Evolutionary conservation across 2,888 invertebrate species (phyloP), one percentile per base, ranked within the genome.

Genomic region (Sepioteuthis lessoniana): DNA sequence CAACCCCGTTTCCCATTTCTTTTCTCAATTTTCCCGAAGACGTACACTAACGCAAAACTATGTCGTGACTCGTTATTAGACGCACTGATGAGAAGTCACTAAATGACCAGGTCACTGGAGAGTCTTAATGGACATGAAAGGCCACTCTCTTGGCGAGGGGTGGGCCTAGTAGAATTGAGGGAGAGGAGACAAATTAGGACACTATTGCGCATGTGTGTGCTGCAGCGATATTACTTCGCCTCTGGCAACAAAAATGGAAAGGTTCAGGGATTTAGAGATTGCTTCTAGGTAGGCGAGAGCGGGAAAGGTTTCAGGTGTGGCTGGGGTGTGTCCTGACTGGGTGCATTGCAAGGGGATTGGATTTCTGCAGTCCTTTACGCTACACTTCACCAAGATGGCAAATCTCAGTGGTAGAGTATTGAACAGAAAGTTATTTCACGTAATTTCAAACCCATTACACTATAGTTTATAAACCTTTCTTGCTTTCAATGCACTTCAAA

Each of bases 71-170:
- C n/a, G 76, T 76, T 76, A n/a, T 76, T 76, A 35, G 76, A 76
- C n/a, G 76, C n/a, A 3, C 76, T 76, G n/a, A 76, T 76, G n/a
- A 76, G 76, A 76, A 76, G n/a, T n/a, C 76, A 4, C 76, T 35
- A 76, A 76, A 76, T 76, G 76, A 35, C 76, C n/a, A 16, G n/a
- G n/a, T 76, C 76, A 35, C 76, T 76, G 19, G 76, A 76, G 76
- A 76, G n/a, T n/a, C n/a, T 35, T 76, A 76, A 76, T 76, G 76
- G 76, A 76, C 76, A 76, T 76, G 76, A 76, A 76, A 76, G 76
- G n/a, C n/a, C n/a, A 76, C n/a, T 76, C n/a, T n/a, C 76, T n/a
- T 19, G 13, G 76, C 4, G n/a, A 76, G n/a, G 76, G n/a, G 16
- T 8, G 28, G 31, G n/a, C n/a, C 7, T 1, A 10, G n/a, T 2